A percentile compares a stretch with the other conserved stretches of the same genome.
These are phyloP conservation scores for Blera fallax DNA, from an alignment of 2,888 invertebrate genomes.

Conservation along the genomic window DNA sequence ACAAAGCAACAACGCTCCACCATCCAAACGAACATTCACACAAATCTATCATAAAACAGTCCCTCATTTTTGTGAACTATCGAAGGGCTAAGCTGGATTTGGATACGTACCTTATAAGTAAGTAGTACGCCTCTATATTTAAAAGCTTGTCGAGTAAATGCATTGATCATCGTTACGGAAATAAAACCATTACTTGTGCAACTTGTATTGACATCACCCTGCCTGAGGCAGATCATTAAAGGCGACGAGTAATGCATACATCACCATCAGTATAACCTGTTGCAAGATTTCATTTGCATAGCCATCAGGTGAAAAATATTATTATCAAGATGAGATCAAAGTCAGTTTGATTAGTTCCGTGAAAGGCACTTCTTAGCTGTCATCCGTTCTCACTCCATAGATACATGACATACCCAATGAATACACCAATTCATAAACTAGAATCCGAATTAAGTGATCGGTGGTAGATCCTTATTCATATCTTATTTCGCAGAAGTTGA, in stretches of 20 bases:
- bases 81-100: no score
- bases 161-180: not conserved
- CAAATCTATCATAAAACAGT: no score
- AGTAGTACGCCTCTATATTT: no score
- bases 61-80: no score
- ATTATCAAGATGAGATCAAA: not conserved
- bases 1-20: no score
- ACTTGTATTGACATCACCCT: not conserved
- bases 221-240: not conserved
- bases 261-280: not conserved
- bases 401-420: not conserved
- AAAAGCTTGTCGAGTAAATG: not conserved
- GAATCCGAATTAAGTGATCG: constrained; percentile 50
- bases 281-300: not conserved
- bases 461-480: constrained; percentile 7
- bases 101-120: no score
- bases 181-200: not conserved
- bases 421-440: not conserved
- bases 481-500: constrained; percentile 13
- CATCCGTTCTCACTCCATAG: no score
- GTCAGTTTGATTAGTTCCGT: no score
- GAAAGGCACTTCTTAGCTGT: no score
- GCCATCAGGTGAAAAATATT: not conserved
- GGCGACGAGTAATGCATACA: not conserved
- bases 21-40: no score